phyloP scores from a whole-genome alignment of 2,888 invertebrate genomes.

The Allygus modestus region DNA sequence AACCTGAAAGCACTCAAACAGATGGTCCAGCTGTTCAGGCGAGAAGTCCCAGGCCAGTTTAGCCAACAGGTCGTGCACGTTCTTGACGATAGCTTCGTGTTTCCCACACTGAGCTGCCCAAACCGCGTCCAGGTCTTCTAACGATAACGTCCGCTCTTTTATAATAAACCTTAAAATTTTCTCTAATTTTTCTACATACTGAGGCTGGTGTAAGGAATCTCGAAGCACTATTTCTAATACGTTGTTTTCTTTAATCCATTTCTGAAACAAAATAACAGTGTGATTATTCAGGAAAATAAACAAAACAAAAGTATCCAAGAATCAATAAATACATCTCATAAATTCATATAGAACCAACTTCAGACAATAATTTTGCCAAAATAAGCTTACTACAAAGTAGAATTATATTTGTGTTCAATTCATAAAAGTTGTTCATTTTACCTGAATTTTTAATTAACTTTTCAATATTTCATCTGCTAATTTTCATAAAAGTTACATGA shows the following conservation, averaged over 20 bases:
- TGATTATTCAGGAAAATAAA: background rate
- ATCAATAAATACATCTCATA: too few species aligned
- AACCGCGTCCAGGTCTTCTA: conserved; percentile 95
- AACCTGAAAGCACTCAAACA: conserved; percentile 98
- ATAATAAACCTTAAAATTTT: conserved; percentile 98
- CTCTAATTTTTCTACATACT: conserved; percentile 98
- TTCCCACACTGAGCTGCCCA: conserved; percentile 99
- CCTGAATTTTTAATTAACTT: too few species aligned
- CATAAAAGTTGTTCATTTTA: too few species aligned
- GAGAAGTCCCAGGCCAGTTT: conserved; percentile 99
- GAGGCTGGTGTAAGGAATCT: conserved; percentile 97
- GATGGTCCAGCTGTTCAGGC: conserved; percentile 96
- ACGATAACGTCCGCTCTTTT: conserved; percentile 92
- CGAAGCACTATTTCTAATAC: conserved; percentile 96
- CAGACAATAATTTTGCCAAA: too few species aligned
- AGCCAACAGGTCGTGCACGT: conserved; percentile 96
- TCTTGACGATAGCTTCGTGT: conserved; percentile 98
- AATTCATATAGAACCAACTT: too few species aligned
- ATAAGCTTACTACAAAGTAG: too few species aligned
- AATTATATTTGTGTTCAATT: too few species aligned
- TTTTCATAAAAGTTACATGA: too few species aligned
- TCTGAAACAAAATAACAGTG: conserved; percentile 79
- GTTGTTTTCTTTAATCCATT: conserved; percentile 97
- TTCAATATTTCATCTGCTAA: too few species aligned
- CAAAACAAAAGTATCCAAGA: background rate